Conservation (phyloP, 37 sponge, comb jelly and placozoan genomes). For the Oscarella lobularis region DNA sequence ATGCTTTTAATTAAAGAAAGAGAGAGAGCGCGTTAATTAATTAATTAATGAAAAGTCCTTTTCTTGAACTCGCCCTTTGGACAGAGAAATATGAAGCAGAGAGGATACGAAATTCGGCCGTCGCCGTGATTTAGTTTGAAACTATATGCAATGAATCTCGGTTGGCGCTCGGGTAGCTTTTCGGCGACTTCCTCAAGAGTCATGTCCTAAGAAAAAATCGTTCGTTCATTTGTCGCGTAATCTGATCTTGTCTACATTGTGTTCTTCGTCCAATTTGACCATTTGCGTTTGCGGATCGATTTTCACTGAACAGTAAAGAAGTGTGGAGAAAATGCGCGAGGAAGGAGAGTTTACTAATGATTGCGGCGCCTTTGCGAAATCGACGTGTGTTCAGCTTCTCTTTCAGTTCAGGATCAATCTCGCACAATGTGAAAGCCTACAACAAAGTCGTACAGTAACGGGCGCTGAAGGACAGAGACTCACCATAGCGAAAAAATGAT, state of each 20-base stretch:
- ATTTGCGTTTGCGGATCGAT: slow-evolving; percentile 6
- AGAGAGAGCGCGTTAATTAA: not conserved
- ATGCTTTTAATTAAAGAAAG: slow-evolving; percentile 18
- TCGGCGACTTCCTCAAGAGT: slow-evolving; percentile 60
- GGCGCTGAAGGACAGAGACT: no score
- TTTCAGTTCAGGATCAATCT: slow-evolving; percentile 35
- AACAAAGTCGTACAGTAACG: no score
- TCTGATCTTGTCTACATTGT: not conserved
- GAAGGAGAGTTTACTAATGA: slow-evolving; percentile 54
- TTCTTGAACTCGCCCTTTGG: slow-evolving; percentile 48
- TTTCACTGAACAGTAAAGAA: slow-evolving; percentile 10
- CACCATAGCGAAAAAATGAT: no score
- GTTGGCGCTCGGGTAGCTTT: slow-evolving; percentile 66
- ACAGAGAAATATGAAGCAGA: slow-evolving; percentile 78
- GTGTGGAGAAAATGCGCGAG: not conserved
- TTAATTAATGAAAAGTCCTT: not conserved
- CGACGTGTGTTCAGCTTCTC: slow-evolving; percentile 72
- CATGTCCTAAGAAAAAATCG: slow-evolving; percentile 34
- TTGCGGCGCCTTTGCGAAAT: slow-evolving; percentile 85
- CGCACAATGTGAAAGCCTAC: slow-evolving; percentile 67
- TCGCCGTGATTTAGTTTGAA: slow-evolving; percentile 82
- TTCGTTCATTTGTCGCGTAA: not conserved
- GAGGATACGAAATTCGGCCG: slow-evolving; percentile 87
- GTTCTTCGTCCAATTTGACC: slow-evolving; percentile 12
- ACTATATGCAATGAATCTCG: slow-evolving; percentile 72